Conservation (phyloP, 2,888 invertebrate species). For the Petrolisthes cinctipes region DNA sequence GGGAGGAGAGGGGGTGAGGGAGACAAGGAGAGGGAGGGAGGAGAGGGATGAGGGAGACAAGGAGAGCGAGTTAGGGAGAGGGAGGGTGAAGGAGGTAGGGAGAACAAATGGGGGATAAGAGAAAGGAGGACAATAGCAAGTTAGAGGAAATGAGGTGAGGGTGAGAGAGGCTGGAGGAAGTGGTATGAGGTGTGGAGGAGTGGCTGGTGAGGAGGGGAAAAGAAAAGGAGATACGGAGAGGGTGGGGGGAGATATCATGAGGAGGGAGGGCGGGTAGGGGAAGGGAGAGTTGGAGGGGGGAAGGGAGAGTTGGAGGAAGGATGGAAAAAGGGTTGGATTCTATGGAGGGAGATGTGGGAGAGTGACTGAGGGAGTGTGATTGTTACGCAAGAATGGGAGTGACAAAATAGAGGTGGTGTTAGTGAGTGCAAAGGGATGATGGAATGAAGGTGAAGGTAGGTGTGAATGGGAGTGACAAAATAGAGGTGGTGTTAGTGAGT, state of each 20-base stretch:
- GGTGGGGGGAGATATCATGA: background rate
- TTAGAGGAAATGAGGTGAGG: no score
- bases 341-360: no score
- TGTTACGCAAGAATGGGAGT: no score
- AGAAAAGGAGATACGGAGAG: background rate
- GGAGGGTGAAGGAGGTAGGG: no score
- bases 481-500: background rate
- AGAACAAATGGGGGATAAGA: no score
- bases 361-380: no score
- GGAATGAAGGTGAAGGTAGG: background rate
- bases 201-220: background rate
- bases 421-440: background rate
- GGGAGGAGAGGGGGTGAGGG: no score
- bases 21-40: no score
- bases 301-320: background rate
- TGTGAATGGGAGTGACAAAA: background rate
- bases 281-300: background rate
- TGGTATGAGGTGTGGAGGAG: background rate
- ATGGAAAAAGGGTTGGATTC: background rate
- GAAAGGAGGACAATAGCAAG: no score
- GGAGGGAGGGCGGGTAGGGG: background rate
- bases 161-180: no score
- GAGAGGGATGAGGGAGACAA: no score
- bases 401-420: background rate
- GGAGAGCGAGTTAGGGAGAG: no score